phyloP scores from a whole-genome alignment of 2,113 vertebrate species.

The Upupa epops region DNA sequence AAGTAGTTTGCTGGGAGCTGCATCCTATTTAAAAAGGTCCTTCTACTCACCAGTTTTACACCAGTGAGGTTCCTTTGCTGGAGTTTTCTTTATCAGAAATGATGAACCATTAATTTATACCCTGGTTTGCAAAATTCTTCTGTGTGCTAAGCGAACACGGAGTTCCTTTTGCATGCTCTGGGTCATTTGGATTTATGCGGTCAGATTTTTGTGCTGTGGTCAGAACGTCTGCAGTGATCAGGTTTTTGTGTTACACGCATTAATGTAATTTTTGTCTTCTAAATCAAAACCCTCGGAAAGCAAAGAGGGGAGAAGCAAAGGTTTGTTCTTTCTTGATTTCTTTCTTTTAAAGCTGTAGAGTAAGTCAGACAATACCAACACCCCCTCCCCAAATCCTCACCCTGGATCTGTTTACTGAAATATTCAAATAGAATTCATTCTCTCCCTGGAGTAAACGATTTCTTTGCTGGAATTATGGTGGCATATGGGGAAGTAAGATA shows the following conservation, averaged over 20 bases:
- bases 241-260: slow-evolving; percentile 44
- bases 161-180: slow-evolving; percentile 14
- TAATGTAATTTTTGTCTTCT: slow-evolving; percentile 47
- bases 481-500: slow-evolving; percentile 68
- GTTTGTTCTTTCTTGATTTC: slow-evolving; percentile 57
- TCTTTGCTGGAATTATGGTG: slow-evolving; percentile 50
- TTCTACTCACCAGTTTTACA: background rate
- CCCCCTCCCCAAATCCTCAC: background rate
- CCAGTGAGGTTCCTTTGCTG: background rate
- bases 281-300: slow-evolving; percentile 31
- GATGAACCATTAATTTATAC: background rate
- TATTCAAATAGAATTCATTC: slow-evolving; percentile 67
- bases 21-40: background rate
- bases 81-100: background rate
- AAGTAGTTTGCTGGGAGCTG: background rate
- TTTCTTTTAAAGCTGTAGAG: slow-evolving; percentile 46
- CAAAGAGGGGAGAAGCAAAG: background rate
- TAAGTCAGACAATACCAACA: slow-evolving; percentile 22
- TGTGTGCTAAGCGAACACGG: background rate
- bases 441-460: slow-evolving; percentile 44
- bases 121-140: slow-evolving; percentile 39
- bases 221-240: slow-evolving; percentile 30
- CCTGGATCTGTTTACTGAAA: slow-evolving; percentile 69
- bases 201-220: slow-evolving; percentile 24
- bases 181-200: slow-evolving; percentile 39